Percentiles rank a stretch among this genome's conserved stretches.
These are phyloP conservation scores for Yponomeuta evonymella DNA, from an alignment of 2,888 invertebrate genomes.

Conservation along the genomic window DNA sequence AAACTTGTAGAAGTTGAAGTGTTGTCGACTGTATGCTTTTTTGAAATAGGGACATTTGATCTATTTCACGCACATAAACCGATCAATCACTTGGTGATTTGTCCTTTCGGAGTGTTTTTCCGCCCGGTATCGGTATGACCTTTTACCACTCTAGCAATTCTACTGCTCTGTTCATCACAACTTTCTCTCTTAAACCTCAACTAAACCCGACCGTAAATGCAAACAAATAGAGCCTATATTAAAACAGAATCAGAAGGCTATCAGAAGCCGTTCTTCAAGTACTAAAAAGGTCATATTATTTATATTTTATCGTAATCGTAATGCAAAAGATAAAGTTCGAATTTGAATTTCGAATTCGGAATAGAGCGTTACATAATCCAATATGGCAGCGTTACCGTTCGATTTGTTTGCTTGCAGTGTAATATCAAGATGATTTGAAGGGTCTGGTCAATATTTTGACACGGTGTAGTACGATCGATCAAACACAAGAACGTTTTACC, in stretches of 20 bases:
- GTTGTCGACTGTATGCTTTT: too few species aligned
- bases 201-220: neutral
- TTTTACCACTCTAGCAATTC: neutral
- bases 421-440: neutral
- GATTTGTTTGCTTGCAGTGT: neutral
- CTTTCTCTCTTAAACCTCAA: neutral
- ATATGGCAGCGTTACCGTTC: neutral
- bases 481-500: too few species aligned
- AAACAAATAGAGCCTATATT: neutral
- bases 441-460: neutral
- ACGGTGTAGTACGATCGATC: neutral
- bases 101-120: neutral
- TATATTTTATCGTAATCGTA: conserved; percentile 1
- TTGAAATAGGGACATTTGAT: too few species aligned
- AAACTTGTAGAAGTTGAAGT: too few species aligned
- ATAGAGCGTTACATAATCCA: neutral
- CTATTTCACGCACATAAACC: too few species aligned
- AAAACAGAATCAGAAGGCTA: neutral
- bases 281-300: neutral
- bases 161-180: neutral
- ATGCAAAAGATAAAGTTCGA: neutral
- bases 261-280: neutral
- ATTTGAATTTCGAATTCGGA: neutral
- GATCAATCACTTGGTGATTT: neutral
- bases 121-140: neutral